Evolutionary conservation across 2,113 vertebrate genomes (phyloP), one percentile per base, ranked within the genome.

Genomic region (Phalacrocorax pelagicus): DNA sequence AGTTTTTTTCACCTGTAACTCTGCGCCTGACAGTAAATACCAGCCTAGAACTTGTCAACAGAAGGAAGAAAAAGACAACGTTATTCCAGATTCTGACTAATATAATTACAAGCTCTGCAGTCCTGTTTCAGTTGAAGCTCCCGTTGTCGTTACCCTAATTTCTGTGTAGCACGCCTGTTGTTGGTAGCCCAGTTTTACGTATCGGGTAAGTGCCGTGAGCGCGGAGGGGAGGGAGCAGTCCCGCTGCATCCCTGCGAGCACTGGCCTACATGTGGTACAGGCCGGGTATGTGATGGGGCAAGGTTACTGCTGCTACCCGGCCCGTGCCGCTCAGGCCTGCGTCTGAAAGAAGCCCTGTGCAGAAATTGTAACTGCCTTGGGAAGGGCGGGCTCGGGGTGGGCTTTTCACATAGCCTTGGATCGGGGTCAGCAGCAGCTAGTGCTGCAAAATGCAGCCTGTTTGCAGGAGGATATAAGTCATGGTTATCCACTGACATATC

Each of bases 271-370:
- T 3, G 4, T 17, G 4, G 8, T 29, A 5, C 8, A 23, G 18
- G 47, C 16, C 12, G 14, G 70, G 23, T 11, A 8, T 2, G 1
- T 11, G 26, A 4, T 34, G 73, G n/a, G 49, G 7, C 62, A 52
- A 23, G 13, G 22, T 17, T 20, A 5, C 26, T 38, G 71, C 71
- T 57, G 0, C 59, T 51, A 0, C 8, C 1, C 3, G 4, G 14
- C 40, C 42, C 26, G 15, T 49, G 10, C 49, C 14, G 3, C 23
- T 30, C 8, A 2, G 46, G 36, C 15, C 22, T 38, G 0, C 3
- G 1, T 5, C 27, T 62, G 52, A 62, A 32, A 40, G 27, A 30
- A 49, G 27, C 3, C 2, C 49, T 86, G 12, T 20, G 38, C 15
- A 44, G 78, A 47, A 77, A 57, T 13, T 9, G 20, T 42, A 36